Evolutionary conservation across 1,140 invertebrate genomes (phyloP), one percentile per base, ranked within the genome.

Genomic region (Steinernema feltiae): DNA sequence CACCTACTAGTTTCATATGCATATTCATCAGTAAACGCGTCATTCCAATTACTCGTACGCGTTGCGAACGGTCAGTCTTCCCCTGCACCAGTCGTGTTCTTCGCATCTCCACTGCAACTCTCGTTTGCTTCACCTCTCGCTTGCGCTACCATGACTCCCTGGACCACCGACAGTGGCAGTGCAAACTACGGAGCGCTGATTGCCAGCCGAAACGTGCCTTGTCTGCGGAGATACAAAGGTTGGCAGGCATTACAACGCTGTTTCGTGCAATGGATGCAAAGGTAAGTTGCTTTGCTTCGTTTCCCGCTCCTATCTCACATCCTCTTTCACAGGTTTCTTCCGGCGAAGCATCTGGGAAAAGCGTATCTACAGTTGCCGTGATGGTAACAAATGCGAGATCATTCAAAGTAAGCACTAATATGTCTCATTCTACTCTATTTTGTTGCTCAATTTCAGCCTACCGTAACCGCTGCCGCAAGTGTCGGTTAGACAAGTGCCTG

Each of bases 341-440:
- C 53, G 53, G 3, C 53, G 53, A 63, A 63, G 53, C 53, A 63
- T 63, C 53, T 63, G 53, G 53, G 53, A 63, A 63, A 63, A 63
- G 24, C 53, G 53, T 7, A 27, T 27, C 53, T 63, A 63, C 24
- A 63, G 15, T 21, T 63, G 53, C 53, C 53, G 53, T 3, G 53
- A 63, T 63, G 15, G 24, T 7, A 63, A 63, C 53, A 63, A 63
- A 7, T 63, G 53, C 24, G 53, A 63, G 24, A 63, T 63, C 53
- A 21, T 63, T 3, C 53, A 63, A 63, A n/a, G 53, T 63, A 27
- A 63, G 12, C 7, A 27, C 3, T 63, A 21, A 27, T 7, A 63
- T 7, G 24, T 63, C 7, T 46, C n/a, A 46, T n/a, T 46, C 7
- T 12, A 46, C 41, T n/a, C n/a, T n/a, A n/a, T 41, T 41, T 63